Conservation (phyloP, 2,797 vertebrate genomes). For the Schizothorax lantsangensis region DNA sequence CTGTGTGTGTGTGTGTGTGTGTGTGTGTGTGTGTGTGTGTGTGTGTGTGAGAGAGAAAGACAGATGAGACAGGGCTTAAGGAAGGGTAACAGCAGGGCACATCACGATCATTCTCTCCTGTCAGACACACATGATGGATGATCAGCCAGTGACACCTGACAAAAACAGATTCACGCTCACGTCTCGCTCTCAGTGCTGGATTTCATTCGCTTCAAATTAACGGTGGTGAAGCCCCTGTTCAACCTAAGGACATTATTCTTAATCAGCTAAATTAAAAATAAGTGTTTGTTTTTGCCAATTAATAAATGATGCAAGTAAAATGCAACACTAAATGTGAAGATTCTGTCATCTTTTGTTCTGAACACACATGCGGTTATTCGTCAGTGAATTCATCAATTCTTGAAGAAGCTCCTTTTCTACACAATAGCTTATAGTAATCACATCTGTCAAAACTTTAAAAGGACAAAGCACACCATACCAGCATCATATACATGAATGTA, state of each 20-base stretch:
- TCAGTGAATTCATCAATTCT: no score
- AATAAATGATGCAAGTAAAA: background rate
- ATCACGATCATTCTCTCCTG: constrained; percentile 19
- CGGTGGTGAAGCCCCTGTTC: constrained; percentile 25
- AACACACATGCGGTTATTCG: no score
- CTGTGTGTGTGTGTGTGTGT: no score
- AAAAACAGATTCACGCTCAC: background rate
- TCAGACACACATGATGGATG: constrained; percentile 51
- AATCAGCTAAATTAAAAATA: background rate
- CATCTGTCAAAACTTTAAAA: no score
- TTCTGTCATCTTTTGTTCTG: no score
- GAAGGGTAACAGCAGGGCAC: constrained; percentile 1
- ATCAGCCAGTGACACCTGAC: constrained; percentile 34
- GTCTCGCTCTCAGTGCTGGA: background rate
- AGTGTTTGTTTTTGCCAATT: background rate
- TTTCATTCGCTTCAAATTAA: background rate
- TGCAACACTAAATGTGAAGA: background rate
- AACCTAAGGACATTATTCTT: background rate
- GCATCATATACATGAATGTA: background rate
- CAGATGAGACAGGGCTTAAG: background rate
- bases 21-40: background rate
- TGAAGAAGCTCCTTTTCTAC: no score
- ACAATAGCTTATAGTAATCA: no score
- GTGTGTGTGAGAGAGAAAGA: background rate
- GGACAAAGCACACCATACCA: background rate